A percentile compares a stretch with the other conserved stretches of the same genome.
Evolutionary conservation across 2,797 vertebrate genomes (phyloP).

Genomic region (Vireo griseus): DNA sequence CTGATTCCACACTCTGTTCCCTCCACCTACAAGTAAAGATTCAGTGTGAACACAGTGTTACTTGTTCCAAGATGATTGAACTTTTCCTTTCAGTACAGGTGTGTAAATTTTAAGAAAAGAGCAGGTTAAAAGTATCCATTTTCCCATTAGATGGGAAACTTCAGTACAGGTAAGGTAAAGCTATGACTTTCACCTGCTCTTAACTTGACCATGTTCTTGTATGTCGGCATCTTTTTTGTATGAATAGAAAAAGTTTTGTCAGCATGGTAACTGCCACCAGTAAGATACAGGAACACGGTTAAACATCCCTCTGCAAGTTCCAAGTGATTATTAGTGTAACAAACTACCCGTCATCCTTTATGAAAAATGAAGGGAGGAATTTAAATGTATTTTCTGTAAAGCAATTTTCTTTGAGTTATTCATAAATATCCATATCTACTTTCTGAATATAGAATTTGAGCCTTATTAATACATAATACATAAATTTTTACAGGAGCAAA

Average conservation of each 20-base stretch:
- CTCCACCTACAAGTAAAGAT: neutral
- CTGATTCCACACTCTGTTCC: neutral
- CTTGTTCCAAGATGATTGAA: neutral
- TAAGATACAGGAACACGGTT: neutral
- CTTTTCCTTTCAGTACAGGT: neutral
- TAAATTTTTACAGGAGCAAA: neutral
- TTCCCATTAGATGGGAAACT: neutral
- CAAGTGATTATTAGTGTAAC: neutral
- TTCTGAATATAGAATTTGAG: neutral
- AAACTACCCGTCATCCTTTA: neutral
- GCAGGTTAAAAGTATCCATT: neutral
- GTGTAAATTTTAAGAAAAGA: neutral
- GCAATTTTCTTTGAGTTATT: neutral
- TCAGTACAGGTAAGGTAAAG: neutral
- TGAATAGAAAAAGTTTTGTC: neutral
- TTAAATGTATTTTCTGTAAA: neutral
- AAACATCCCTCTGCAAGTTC: neutral
- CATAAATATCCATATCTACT: neutral
- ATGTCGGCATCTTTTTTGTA: neutral
- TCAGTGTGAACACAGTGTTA: accelerated
- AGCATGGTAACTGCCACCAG: neutral
- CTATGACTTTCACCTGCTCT: neutral
- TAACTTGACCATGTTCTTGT: neutral
- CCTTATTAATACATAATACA: conserved; percentile 3
- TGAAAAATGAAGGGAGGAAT: neutral